Conservation (phyloP, 2,113 vertebrate species). For the Salvator merianae region DNA sequence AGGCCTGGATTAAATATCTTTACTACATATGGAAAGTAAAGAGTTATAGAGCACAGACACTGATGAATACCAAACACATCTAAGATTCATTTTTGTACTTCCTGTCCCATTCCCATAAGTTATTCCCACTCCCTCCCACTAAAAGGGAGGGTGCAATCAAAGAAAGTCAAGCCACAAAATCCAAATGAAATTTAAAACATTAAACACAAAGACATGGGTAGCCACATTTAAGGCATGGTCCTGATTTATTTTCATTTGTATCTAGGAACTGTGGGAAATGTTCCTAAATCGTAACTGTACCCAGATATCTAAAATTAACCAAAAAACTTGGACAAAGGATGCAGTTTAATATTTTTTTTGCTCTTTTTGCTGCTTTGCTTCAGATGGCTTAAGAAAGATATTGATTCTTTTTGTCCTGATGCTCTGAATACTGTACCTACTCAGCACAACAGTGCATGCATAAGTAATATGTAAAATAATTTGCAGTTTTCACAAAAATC, state of each 20-base stretch:
- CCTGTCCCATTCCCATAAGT: neutral
- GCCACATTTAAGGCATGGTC: slow-evolving; percentile 62
- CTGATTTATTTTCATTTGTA: slow-evolving; percentile 31
- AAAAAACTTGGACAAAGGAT: slow-evolving; percentile 22
- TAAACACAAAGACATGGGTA: slow-evolving; percentile 32
- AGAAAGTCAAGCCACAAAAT: slow-evolving; percentile 54
- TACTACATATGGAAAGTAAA: slow-evolving; percentile 36
- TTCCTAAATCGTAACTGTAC: slow-evolving; percentile 4
- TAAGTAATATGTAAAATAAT: neutral
- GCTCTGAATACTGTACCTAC: neutral
- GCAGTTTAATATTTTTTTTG: slow-evolving; percentile 10
- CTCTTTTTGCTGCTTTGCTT: neutral
- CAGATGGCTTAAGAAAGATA: neutral
- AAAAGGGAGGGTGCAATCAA: slow-evolving; percentile 46
- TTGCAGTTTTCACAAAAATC: neutral
- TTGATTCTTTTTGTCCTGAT: slow-evolving; percentile 10
- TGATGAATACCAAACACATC: slow-evolving; percentile 27
- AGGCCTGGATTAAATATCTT: slow-evolving; percentile 48
- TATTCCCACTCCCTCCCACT: neutral
- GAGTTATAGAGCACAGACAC: slow-evolving; percentile 34
- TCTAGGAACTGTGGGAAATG: slow-evolving; percentile 10
- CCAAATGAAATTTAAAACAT: slow-evolving; percentile 53
- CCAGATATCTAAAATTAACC: slow-evolving; percentile 4
- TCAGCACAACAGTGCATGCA: neutral
- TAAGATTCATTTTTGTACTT: slow-evolving; percentile 38